phyloP scores from a whole-genome alignment of 2,797 vertebrate genomes.

The Notoglanidium macrostoma region DNA sequence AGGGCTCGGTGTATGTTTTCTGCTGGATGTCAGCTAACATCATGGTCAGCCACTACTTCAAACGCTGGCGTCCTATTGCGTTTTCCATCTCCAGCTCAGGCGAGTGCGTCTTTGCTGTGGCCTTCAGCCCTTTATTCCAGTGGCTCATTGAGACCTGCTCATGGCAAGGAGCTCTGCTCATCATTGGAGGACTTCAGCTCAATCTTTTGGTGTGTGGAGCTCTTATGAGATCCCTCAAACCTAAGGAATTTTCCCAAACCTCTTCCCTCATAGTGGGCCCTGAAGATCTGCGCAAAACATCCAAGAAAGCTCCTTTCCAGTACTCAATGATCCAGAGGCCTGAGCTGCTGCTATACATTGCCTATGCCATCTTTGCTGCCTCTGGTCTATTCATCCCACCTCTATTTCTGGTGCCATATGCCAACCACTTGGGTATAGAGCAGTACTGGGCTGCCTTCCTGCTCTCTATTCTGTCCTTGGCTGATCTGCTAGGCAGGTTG shows the following conservation, averaged over 20 bases:
- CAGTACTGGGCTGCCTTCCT: neutral
- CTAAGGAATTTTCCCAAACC: neutral
- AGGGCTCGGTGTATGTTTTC: neutral
- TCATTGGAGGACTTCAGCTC: constrained; percentile 74
- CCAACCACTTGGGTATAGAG: neutral
- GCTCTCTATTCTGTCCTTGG: constrained; percentile 44
- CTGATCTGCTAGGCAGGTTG: constrained; percentile 69
- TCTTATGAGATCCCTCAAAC: neutral
- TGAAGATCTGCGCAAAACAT: neutral
- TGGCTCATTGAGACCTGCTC: constrained; percentile 71
- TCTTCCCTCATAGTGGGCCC: neutral
- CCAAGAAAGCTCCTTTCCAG: neutral
- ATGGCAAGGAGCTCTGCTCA: constrained; percentile 71
- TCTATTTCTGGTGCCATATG: constrained; percentile 8
- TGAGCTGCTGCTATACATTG: neutral
- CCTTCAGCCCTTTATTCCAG: constrained; percentile 71
- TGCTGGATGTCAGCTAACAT: constrained; percentile 64
- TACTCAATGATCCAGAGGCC: neutral
- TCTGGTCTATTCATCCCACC: neutral
- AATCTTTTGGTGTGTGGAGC: constrained; percentile 57
- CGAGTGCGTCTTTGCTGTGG: constrained; percentile 70
- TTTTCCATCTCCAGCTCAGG: constrained; percentile 72
- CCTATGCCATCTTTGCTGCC: neutral
- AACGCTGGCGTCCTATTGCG: constrained; percentile 70
- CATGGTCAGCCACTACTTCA: constrained; percentile 74